Evolutionary conservation across 1,140 invertebrate species (phyloP).

Genomic region (Megalopta genalis): DNA sequence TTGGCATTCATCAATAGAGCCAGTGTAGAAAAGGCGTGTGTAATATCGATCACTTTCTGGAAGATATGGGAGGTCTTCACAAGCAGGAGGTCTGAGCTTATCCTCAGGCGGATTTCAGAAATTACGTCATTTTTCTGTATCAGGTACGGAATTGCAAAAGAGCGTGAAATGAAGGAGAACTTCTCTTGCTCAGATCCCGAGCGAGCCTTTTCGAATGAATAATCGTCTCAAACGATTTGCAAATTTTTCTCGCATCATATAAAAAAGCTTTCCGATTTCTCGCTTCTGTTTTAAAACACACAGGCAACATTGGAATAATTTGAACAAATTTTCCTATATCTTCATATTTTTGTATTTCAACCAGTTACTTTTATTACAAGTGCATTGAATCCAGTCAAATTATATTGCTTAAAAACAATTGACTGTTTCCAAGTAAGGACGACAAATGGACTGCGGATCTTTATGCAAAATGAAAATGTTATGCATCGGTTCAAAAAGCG

Average conservation of each 20-base stretch:
- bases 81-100: background rate
- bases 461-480: too few relatives aligned
- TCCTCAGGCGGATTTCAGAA: constrained; percentile 1
- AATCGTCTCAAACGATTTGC: background rate
- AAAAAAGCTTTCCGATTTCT: background rate
- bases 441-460: too few relatives aligned
- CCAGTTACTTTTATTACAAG: too few relatives aligned
- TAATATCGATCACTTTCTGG: background rate
- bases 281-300: too few relatives aligned
- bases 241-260: background rate
- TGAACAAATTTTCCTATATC: too few relatives aligned
- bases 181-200: background rate
- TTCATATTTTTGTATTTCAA: too few relatives aligned
- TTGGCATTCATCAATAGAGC: constrained; percentile 5
- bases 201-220: background rate
- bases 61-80: constrained; percentile 9
- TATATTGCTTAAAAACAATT: too few relatives aligned
- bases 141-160: background rate
- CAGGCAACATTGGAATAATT: too few relatives aligned
- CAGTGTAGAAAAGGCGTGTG: background rate
- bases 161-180: background rate
- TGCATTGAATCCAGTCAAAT: too few relatives aligned
- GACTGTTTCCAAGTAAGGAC: too few relatives aligned
- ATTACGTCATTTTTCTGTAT: constrained; percentile 17
- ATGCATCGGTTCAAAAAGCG: too few relatives aligned